Base-by-base conservation (phyloP, 2,888 invertebrate genomes). In the Trachelus tabidus region DNA sequence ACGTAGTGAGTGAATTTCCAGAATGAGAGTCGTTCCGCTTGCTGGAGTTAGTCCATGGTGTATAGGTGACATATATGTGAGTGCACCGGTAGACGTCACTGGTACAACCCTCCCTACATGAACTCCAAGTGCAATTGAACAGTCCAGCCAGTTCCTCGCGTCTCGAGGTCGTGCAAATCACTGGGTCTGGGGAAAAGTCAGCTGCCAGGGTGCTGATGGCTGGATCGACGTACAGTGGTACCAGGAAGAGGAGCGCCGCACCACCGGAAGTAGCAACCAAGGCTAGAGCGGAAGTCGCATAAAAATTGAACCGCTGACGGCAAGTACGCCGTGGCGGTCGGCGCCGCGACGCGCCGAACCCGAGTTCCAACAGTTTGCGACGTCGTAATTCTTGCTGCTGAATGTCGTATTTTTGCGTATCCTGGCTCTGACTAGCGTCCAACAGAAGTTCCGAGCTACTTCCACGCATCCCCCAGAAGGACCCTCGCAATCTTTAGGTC, bases 41-140 rank as follows among this genome's bases (percentile, higher is more conserved):
- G 74, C 77, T 81, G n/a, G 78, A 77, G 75, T 93, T 89, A 77
- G 82, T 88, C 88, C 88, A 88, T 35, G 91, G 91, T 23, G 89
- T 88, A 85, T 95, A 94, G 75, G 93, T 93, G 15, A 95, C 95
- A 89, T 94, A 94, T 68, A 95, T 93, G 86, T 95, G 95, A 40
- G 94, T 95, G 90, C 95, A 95, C 84, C 93, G 93, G 91, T 95
- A 95, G 76, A 95, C 94, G 90, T 96, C 96, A 88, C 96, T 95
- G 79, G 96, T 96, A 90, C 96, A 96, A 4, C 96, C 96, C 90
- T 96, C 96, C 77, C 96, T 92, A 87, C 96, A 96, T 0, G 96
- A 96, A 81, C 95, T 96, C 95, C 96, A 96, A 6, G 95, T 95
- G 91, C 96, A 96, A 92, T 96, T 96, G 89, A 95, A 95, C 76